Conservation (phyloP, 2,797 vertebrate genomes). For the Onychomys leucogaster region DNA sequence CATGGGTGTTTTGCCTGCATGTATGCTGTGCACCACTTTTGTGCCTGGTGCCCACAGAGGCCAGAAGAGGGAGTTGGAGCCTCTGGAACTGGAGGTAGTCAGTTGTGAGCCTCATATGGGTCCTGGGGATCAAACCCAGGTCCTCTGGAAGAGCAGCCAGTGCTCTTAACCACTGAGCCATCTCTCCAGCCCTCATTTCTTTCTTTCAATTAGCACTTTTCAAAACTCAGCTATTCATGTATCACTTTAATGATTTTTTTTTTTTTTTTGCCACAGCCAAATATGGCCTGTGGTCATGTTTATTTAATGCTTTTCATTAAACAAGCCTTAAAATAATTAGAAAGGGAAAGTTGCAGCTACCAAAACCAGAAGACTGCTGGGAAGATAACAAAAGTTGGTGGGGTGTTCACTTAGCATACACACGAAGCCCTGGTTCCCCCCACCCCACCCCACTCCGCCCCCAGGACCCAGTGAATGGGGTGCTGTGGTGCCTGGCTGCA, state of each 20-base stretch:
- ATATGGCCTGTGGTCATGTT: not conserved
- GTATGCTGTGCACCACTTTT: not conserved
- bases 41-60: not conserved
- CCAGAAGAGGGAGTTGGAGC: not conserved
- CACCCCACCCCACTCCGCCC: too few relatives aligned
- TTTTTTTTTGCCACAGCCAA: not conserved
- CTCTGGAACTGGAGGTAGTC: not conserved
- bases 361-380: not conserved
- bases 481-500: too few relatives aligned
- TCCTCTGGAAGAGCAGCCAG: not conserved
- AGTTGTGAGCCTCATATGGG: not conserved
- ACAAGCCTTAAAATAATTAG: conserved; percentile 1
- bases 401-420: not conserved
- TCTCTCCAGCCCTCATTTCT: not conserved
- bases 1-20: not conserved
- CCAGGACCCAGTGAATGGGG: not conserved
- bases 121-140: not conserved
- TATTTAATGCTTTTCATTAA: not conserved
- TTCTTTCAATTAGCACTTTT: conserved; percentile 1
- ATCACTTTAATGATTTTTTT: not conserved
- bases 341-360: not conserved
- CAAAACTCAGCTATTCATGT: not conserved
- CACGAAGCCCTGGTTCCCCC: not conserved
- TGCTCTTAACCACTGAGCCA: not conserved
- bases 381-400: not conserved